Evolutionary conservation across 2,888 invertebrate species (phyloP).

Genomic region (Lampropteryx suffumata): DNA sequence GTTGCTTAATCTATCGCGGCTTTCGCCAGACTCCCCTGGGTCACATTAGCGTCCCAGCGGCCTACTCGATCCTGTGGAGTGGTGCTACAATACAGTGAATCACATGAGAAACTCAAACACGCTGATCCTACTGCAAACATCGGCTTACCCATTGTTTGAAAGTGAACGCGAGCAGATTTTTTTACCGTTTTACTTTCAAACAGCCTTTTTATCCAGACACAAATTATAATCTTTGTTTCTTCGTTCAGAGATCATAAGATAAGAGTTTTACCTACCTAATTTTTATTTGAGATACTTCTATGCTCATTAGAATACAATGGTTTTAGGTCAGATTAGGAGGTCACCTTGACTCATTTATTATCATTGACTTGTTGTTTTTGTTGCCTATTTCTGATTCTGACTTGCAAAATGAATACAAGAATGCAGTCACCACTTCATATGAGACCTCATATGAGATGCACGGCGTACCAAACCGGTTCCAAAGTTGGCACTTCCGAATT

Average conservation of each 20-base stretch:
- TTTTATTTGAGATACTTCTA: not conserved
- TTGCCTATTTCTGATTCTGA: not conserved
- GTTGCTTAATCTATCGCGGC: slow-evolving; percentile 1
- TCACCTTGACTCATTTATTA: slow-evolving; percentile 16
- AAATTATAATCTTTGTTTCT: slow-evolving; percentile 27
- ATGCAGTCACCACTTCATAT: slow-evolving; percentile 21
- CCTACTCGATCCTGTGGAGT: slow-evolving; percentile 15
- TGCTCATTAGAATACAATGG: slow-evolving; percentile 23
- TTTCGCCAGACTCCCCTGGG: slow-evolving; percentile 10
- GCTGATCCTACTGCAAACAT: slow-evolving; percentile 69
- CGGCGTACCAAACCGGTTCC: slow-evolving; percentile 12
- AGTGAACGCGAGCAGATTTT: slow-evolving; percentile 53
- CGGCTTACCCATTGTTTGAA: slow-evolving; percentile 64
- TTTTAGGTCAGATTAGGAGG: slow-evolving; percentile 8
- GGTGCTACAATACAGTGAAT: slow-evolving; percentile 40
- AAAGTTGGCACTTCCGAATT: slow-evolving; percentile 29
- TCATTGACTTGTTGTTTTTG: slow-evolving; percentile 1
- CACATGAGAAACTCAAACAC: slow-evolving; percentile 71
- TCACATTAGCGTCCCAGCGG: slow-evolving; percentile 18
- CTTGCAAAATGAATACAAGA: slow-evolving; percentile 24
- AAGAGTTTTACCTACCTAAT: not conserved
- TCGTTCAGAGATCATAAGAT: slow-evolving; percentile 18
- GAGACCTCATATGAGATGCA: slow-evolving; percentile 21
- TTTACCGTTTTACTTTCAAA: slow-evolving; percentile 40
- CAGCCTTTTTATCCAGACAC: slow-evolving; percentile 35